These are phyloP conservation scores for Ispidina picta DNA, from an alignment of 2,797 vertebrate species.

Conservation along the genomic window DNA sequence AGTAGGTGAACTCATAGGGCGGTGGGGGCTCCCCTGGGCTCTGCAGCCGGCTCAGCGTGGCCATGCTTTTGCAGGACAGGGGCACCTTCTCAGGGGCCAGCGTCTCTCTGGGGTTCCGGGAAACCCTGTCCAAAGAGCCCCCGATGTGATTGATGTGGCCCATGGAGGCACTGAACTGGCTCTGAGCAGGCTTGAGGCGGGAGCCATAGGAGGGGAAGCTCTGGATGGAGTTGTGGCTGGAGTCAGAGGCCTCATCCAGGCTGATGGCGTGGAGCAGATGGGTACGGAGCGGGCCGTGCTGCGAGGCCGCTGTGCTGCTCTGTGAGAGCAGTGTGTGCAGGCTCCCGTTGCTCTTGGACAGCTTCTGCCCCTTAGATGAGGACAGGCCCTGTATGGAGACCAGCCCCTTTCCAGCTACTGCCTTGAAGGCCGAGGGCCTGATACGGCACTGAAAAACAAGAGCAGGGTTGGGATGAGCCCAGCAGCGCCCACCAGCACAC, in stretches of 20 bases:
- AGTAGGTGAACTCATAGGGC: constrained; percentile 90
- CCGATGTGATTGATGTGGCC: constrained; percentile 96
- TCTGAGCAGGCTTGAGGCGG: constrained; percentile 85
- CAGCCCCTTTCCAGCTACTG: constrained; percentile 89
- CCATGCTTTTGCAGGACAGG: constrained; percentile 87
- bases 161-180: constrained; percentile 93
- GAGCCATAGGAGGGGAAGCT: constrained; percentile 89
- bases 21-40: constrained; percentile 86
- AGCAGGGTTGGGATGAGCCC: not conserved
- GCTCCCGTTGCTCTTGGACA: constrained; percentile 88
- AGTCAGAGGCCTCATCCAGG: constrained; percentile 88
- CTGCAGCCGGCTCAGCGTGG: constrained; percentile 85
- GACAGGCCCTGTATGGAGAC: constrained; percentile 94
- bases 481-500: not conserved
- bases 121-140: constrained; percentile 88
- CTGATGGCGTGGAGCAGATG: constrained; percentile 80
- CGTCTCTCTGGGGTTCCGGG: constrained; percentile 76
- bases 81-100: constrained; percentile 77
- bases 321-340: constrained; percentile 86
- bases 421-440: constrained; percentile 92
- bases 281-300: constrained; percentile 57
- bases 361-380: constrained; percentile 86
- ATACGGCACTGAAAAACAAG: constrained; percentile 84
- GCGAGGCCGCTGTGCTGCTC: constrained; percentile 59
- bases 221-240: constrained; percentile 92